Evolutionary conservation across 2,113 vertebrate species (phyloP).

Genomic region (Scytalopus superciliaris): DNA sequence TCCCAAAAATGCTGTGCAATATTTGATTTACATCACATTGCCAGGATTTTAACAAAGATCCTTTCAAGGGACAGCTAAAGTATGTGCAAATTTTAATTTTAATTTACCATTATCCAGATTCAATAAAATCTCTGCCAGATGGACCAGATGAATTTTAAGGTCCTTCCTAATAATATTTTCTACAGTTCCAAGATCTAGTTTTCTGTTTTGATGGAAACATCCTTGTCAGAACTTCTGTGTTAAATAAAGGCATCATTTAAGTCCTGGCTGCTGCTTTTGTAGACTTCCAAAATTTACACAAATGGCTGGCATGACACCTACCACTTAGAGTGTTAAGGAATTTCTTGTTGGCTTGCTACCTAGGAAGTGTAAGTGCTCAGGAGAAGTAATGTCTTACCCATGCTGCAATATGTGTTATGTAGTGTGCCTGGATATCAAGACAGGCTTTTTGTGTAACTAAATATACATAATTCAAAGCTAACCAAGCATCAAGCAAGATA

Average conservation of each 20-base stretch:
- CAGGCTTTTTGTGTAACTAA: neutral
- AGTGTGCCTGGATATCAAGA: neutral
- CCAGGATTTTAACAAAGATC: neutral
- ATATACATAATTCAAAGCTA: neutral
- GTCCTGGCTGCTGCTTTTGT: neutral
- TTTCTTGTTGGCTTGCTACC: neutral
- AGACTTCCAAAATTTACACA: neutral
- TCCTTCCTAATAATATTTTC: neutral
- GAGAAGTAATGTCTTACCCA: neutral
- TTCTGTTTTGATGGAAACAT: neutral
- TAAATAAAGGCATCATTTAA: neutral
- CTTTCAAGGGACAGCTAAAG: neutral
- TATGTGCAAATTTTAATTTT: neutral
- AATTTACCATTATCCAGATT: neutral
- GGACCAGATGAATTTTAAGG: neutral
- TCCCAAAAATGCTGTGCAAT: neutral
- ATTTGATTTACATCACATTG: neutral
- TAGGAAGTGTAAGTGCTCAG: neutral
- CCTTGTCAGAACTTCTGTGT: neutral
- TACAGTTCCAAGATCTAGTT: neutral
- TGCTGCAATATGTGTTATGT: neutral
- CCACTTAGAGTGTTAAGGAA: neutral
- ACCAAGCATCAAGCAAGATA: neutral
- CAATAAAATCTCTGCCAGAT: neutral
- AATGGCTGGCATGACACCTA: neutral